Base-by-base conservation (phyloP, 2,888 invertebrate species). In the Petrolisthes manimaculis region DNA sequence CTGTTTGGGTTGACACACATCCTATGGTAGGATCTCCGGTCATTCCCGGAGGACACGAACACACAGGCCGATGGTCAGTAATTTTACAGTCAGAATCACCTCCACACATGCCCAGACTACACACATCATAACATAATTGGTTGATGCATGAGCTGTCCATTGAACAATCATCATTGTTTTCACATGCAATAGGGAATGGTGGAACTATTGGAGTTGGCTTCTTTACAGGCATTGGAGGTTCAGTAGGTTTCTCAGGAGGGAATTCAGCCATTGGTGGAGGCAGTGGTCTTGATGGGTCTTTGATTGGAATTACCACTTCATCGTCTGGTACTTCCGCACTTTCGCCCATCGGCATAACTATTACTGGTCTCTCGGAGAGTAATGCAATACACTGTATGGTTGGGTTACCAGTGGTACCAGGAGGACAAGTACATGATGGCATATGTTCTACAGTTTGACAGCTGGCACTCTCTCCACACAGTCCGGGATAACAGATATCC, bases 141-240 rank as follows among this genome's bases (percentile, higher is more conserved):
- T 97, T 96, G 91, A 96, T 95, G 92, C 98, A 98, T 92, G 96
- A 95, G 92, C 96, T 95, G 92, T 97, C 96, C 69, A 94, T 94
- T 8, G 97, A 97, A 93, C 98, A 98, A 92, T 98, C 97, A 81
- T 87, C 87, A 82, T 89, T 89, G 93, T 91, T 94, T 94, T 90
- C 93, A 92, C 56, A 94, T 92, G 92, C 95, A 95, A 92, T 95
- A 94, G 0, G 94, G 93, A 92, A 94, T 18, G 86, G 69, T 53
- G 89, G 83, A 55, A 83, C 3, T 71, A 90, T 84, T 74, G 84
- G 84, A 6, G 86, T 78, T 21, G 88, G 89, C 61, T 80, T 80
- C 3, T 55, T 55, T 14, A 37, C 18, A 24, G 80, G 56, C 24
- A 61, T 3, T 4, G 80, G 55, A 80, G 84, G 84, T 14, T 61